These are phyloP conservation scores for Chalcis sispes DNA, from an alignment of 2,888 invertebrate species.

Conservation along the genomic window DNA sequence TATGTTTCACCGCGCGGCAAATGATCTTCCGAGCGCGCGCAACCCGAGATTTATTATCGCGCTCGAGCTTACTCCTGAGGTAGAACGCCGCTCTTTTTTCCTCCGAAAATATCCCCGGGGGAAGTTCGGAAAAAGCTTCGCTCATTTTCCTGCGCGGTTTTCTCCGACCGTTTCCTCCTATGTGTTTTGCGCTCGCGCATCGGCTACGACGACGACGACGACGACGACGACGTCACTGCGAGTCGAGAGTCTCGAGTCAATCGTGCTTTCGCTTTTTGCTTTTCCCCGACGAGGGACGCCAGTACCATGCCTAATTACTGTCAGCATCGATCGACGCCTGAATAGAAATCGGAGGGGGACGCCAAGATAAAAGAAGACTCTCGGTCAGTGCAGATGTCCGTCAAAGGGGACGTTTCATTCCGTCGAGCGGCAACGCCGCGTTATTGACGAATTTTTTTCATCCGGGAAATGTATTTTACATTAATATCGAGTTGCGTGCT, in stretches of 20 bases:
- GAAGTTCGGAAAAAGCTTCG: background rate
- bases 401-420: constrained; percentile 1
- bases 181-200: too few relatives aligned
- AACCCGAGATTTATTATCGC: constrained; percentile 49
- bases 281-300: too few relatives aligned
- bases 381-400: constrained; percentile 20
- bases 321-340: constrained; percentile 37
- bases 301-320: constrained; percentile 52
- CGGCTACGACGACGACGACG: too few relatives aligned
- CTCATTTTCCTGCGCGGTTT: constrained; percentile 16
- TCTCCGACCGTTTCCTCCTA: background rate
- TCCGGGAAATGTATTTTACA: background rate
- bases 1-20: constrained; percentile 28
- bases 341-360: constrained; percentile 27
- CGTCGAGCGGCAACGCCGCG: background rate
- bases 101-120: constrained; percentile 1
- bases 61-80: too few relatives aligned
- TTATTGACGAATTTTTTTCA: background rate
- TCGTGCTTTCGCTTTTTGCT: too few relatives aligned
- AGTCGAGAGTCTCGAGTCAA: too few relatives aligned
- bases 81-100: background rate
- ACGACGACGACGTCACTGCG: too few relatives aligned
- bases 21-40: constrained; percentile 29
- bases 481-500: background rate
- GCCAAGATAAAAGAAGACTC: background rate